These are phyloP conservation scores for Rhinogobio ventralis DNA, from an alignment of 2,797 vertebrate genomes.

Conservation along the genomic window DNA sequence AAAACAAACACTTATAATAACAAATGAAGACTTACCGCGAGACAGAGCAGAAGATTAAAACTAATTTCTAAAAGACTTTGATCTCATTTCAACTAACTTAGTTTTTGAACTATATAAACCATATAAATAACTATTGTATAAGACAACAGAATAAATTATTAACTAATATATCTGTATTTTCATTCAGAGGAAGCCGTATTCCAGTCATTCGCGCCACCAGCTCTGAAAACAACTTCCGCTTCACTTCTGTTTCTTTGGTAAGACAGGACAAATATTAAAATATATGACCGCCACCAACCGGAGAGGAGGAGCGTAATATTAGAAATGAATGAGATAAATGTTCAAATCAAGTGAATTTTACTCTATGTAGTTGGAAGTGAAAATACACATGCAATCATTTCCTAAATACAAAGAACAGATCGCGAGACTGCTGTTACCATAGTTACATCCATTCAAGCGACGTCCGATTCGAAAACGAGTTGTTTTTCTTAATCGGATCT, in stretches of 20 bases:
- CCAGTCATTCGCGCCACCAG: slow-evolving; percentile 37
- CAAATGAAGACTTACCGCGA: slow-evolving; percentile 17
- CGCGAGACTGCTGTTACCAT: not conserved
- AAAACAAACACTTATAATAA: not conserved
- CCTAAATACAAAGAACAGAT: not conserved
- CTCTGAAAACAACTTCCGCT: slow-evolving; percentile 37
- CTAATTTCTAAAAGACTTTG: not conserved
- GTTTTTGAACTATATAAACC: not conserved
- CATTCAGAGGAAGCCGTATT: not conserved
- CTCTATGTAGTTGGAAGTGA: not conserved
- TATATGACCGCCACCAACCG: slow-evolving; percentile 18
- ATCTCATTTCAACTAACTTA: not conserved
- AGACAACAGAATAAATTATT: not conserved
- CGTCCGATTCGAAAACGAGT: not conserved
- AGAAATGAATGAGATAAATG: not conserved
- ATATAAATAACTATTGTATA: not conserved
- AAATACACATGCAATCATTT: not conserved
- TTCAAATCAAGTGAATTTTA: not conserved
- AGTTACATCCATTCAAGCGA: not conserved
- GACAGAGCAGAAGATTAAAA: not conserved
- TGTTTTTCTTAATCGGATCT: not conserved
- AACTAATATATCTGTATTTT: not conserved
- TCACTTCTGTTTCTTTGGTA: not conserved
- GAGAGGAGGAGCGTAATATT: not conserved
- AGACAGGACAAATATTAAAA: not conserved